Conservation (phyloP, 2,797 vertebrate species). For the Anisognathus igniventris region DNA sequence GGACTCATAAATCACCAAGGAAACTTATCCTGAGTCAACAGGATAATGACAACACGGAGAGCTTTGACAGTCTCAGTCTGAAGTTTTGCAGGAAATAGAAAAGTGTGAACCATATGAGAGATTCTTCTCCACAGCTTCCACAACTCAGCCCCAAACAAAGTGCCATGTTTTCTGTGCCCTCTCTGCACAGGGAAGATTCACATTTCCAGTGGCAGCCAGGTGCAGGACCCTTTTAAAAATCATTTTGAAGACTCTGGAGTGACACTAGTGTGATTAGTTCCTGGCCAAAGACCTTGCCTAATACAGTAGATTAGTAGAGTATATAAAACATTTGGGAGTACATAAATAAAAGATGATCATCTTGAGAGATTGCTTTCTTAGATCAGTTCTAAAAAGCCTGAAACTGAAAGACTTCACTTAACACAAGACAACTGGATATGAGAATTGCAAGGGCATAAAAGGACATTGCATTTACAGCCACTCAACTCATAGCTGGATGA, state of each 20-base stretch:
- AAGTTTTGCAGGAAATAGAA: neutral
- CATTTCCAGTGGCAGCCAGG: neutral
- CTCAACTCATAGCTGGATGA: neutral
- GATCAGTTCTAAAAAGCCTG: slow-evolving; percentile 1
- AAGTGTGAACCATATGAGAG: neutral
- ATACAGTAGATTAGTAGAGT: neutral
- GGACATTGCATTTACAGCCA: neutral
- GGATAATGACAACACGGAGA: neutral
- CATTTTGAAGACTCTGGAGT: neutral
- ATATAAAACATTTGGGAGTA: neutral
- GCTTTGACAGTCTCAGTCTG: neutral
- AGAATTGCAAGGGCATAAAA: neutral
- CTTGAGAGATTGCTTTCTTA: neutral
- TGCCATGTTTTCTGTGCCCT: neutral
- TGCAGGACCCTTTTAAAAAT: neutral
- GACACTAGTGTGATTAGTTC: neutral
- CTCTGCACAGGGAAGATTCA: neutral
- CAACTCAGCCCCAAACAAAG: neutral
- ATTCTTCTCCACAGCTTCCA: neutral
- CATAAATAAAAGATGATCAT: neutral
- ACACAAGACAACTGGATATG: neutral
- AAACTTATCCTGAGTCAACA: neutral
- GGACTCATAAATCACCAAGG: neutral
- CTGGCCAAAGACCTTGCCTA: neutral
- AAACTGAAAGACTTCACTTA: neutral